These are phyloP conservation scores for Adelphocoris suturalis DNA, from an alignment of 2,888 invertebrate species.

Conservation along the genomic window DNA sequence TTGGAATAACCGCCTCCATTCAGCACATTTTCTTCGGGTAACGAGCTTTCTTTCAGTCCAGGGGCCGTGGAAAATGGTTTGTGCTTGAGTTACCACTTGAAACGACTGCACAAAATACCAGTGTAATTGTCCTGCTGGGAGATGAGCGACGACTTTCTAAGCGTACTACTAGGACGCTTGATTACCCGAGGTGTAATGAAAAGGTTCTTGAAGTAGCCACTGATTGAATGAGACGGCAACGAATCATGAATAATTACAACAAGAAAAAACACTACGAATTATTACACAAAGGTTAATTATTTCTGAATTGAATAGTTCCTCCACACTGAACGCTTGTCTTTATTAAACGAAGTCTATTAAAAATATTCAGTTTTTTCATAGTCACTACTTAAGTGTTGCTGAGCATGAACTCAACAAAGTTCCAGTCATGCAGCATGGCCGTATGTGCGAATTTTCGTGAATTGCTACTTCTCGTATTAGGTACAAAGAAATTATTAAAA, in stretches of 20 bases:
- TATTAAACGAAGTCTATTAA: no score
- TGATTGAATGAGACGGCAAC: background rate
- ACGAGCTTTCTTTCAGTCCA: constrained; percentile 7
- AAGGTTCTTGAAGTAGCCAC: background rate
- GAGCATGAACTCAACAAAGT: no score
- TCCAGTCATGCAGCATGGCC: background rate
- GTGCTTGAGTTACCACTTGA: background rate
- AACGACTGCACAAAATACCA: background rate
- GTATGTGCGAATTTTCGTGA: background rate
- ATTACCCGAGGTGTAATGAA: background rate
- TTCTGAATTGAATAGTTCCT: no score
- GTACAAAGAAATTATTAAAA: no score
- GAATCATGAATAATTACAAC: no score
- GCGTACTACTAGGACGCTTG: background rate
- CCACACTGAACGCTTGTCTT: no score
- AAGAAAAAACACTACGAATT: no score
- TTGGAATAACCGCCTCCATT: background rate
- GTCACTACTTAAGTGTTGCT: no score
- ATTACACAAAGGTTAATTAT: no score
- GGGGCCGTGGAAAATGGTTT: background rate
- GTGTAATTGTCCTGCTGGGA: background rate
- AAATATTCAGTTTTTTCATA: no score
- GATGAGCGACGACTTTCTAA: background rate
- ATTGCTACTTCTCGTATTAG: no score
- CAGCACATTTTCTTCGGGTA: constrained; percentile 7